These are phyloP conservation scores for Ahaetulla prasina DNA, from an alignment of 2,113 vertebrate genomes.

Conservation along the genomic window DNA sequence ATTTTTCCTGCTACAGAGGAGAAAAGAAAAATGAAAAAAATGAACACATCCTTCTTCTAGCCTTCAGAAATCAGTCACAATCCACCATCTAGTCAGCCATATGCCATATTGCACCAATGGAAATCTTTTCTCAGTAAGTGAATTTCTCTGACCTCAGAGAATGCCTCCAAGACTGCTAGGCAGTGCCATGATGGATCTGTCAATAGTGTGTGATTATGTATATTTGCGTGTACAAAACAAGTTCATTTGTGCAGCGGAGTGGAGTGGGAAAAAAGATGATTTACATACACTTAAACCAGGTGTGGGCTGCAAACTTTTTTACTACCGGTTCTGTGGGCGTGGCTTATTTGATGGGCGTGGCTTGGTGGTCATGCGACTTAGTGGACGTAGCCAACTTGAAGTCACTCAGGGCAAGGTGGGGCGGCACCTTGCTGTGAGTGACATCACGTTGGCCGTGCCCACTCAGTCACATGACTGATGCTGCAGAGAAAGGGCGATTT, in stretches of 20 bases:
- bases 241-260: background rate
- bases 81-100: background rate
- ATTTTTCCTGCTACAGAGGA: conserved; percentile 34
- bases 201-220: background rate
- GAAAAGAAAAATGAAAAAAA: background rate
- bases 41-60: background rate
- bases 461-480: too few species aligned
- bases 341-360: too few species aligned
- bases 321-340: too few species aligned
- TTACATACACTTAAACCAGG: background rate
- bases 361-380: too few species aligned
- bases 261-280: background rate
- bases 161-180: background rate
- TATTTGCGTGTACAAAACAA: background rate
- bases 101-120: background rate
- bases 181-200: background rate
- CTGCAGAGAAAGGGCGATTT: too few species aligned
- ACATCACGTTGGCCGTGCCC: too few species aligned
- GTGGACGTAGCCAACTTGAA: too few species aligned
- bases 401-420: too few species aligned
- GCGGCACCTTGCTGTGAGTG: too few species aligned
- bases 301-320: too few species aligned
- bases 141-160: background rate
- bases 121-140: background rate
- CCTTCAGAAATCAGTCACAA: background rate